Conservation (phyloP, 2,888 invertebrate genomes). For the Tinea trinotella region DNA sequence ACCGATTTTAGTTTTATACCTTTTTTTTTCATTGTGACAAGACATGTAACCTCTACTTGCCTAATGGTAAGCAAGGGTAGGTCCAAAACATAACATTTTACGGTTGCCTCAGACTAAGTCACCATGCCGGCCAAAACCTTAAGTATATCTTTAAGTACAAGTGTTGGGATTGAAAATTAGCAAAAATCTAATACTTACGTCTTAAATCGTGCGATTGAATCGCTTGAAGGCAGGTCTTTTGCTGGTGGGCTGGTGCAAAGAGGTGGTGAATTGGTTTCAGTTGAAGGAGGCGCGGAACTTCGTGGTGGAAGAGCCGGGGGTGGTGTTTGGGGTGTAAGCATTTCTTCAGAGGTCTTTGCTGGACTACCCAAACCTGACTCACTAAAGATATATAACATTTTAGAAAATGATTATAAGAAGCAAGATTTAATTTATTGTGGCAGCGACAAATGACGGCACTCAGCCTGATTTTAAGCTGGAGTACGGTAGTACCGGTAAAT, state of each 20-base stretch:
- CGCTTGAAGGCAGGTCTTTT: conserved; percentile 49
- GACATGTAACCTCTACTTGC: too few relatives aligned
- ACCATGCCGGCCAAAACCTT: too few relatives aligned
- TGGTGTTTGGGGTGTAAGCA: conserved; percentile 50
- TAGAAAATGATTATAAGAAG: too few relatives aligned
- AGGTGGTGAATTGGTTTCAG: conserved; percentile 52
- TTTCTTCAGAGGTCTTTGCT: conserved; percentile 54
- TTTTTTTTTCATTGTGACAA: too few relatives aligned
- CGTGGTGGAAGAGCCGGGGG: conserved; percentile 29
- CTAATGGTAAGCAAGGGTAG: too few relatives aligned
- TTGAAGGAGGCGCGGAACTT: conserved; percentile 25
- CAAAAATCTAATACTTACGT: conserved; percentile 47
- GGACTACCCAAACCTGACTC: conserved; percentile 64
- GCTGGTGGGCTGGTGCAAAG: conserved; percentile 56
- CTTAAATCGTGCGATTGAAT: conserved; percentile 60
- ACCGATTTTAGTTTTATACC: too few relatives aligned
- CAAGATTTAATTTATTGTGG: too few relatives aligned
- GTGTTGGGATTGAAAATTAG: conserved; percentile 24
- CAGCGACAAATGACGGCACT: too few relatives aligned
- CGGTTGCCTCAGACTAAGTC: too few relatives aligned
- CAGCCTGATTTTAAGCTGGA: too few relatives aligned
- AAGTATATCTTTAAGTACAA: conserved; percentile 22
- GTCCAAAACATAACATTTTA: too few relatives aligned
- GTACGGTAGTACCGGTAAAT: too few relatives aligned
- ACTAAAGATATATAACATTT: conserved; percentile 35